Conservation (phyloP, 2,888 invertebrate genomes). For the Steinernema scapterisci region DNA sequence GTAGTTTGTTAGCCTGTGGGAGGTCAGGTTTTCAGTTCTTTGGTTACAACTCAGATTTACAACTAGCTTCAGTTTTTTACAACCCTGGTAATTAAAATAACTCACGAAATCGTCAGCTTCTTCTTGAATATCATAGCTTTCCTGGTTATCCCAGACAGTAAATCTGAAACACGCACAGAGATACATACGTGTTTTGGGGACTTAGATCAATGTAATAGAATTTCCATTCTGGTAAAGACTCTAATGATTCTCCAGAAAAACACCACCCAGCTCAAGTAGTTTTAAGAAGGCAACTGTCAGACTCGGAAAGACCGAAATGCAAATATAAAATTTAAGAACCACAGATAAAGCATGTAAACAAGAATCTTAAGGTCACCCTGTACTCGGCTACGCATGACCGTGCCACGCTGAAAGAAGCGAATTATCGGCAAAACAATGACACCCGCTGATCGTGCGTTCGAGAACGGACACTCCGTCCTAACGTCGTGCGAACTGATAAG, state of each 20-base stretch:
- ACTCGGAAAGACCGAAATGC: not conserved
- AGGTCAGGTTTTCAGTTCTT: too few relatives aligned
- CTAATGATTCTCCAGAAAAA: too few relatives aligned
- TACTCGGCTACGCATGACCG: not conserved
- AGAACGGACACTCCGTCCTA: constrained; percentile 29
- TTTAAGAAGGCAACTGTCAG: not conserved
- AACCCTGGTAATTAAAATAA: not conserved
- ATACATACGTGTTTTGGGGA: too few relatives aligned
- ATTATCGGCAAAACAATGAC: not conserved
- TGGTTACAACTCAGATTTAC: too few relatives aligned
- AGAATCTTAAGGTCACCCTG: not conserved
- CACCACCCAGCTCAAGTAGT: too few relatives aligned
- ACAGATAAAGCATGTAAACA: not conserved
- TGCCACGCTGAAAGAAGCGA: not conserved
- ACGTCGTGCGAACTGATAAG: not conserved
- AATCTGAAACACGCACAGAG: too few relatives aligned
- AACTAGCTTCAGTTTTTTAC: too few relatives aligned
- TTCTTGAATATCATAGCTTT: not conserved
- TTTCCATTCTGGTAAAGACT: too few relatives aligned
- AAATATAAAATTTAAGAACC: not conserved
- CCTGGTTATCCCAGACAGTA: too few relatives aligned
- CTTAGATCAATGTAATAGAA: too few relatives aligned
- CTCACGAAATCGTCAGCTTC: not conserved
- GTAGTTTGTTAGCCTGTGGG: too few relatives aligned
- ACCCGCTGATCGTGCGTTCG: not conserved